Conservation (phyloP, 2,797 vertebrate species). For the Oreochromis mossambicus region DNA sequence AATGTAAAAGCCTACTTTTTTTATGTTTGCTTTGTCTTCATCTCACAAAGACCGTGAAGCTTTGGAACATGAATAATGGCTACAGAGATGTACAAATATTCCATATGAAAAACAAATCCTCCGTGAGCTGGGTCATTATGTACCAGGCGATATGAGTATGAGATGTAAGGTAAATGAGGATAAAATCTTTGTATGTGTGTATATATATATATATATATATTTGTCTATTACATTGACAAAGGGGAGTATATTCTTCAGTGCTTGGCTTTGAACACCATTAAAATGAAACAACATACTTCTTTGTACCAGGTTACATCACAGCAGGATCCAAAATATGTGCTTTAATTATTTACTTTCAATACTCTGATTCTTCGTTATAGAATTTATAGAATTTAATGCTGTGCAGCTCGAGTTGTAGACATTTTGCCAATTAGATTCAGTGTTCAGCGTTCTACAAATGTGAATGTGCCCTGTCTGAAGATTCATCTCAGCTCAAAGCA, state of each 20-base stretch:
- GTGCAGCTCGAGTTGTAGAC: neutral
- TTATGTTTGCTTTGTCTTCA: slow-evolving; percentile 10
- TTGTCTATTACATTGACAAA: neutral
- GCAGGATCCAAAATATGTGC: neutral
- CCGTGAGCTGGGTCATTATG: slow-evolving; percentile 9
- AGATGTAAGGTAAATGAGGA: neutral
- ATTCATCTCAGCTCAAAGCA: neutral
- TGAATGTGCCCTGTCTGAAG: neutral
- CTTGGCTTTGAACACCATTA: neutral
- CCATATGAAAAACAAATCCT: neutral
- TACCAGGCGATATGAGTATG: neutral
- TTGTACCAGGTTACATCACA: neutral
- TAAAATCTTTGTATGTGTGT: neutral
- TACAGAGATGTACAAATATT: neutral
- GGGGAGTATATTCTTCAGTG: neutral
- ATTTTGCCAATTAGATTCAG: neutral
- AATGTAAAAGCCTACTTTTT: neutral
- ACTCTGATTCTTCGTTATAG: neutral
- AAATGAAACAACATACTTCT: neutral
- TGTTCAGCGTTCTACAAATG: neutral
- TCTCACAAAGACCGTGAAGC: slow-evolving; percentile 27
- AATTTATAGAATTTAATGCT: neutral
- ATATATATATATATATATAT: neutral
- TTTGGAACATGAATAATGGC: slow-evolving; percentile 11
- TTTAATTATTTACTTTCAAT: neutral